A percentile compares a stretch with the other conserved stretches of the same genome.
Conservation (phyloP, 2,113 vertebrate species). For the Periophthalmus modestus region DNA sequence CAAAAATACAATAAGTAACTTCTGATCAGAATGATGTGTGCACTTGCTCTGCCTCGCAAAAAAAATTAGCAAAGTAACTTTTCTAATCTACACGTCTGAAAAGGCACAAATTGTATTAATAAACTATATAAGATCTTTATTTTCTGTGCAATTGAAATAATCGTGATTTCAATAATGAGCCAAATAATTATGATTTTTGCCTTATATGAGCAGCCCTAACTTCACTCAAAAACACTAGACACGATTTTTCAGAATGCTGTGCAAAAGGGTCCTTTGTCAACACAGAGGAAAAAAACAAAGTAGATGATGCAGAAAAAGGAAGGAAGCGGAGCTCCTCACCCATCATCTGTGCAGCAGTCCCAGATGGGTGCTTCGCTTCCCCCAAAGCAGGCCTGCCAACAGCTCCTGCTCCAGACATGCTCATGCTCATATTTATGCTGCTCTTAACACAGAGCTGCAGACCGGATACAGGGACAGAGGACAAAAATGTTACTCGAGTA, state of each 20-base stretch:
- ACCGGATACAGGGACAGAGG: constrained; percentile 36
- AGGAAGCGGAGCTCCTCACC: constrained; percentile 59
- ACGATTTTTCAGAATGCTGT: background rate
- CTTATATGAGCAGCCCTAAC: background rate
- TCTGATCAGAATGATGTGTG: no score
- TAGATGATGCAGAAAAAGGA: constrained; percentile 67
- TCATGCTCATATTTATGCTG: constrained; percentile 64
- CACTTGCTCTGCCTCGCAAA: no score
- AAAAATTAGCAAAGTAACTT: no score
- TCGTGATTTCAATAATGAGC: no score
- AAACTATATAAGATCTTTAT: no score
- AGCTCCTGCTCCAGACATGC: constrained; percentile 49
- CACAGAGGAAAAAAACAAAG: constrained; percentile 28
- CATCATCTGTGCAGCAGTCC: constrained; percentile 62
- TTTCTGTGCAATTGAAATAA: no score
- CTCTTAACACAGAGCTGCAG: constrained; percentile 49
- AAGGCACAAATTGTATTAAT: no score
- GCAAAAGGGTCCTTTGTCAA: constrained; percentile 1
- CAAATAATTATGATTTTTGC: no score
- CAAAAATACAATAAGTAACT: no score
- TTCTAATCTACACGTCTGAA: no score
- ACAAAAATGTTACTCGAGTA: background rate
- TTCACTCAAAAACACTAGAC: background rate
- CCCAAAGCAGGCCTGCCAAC: constrained; percentile 53
- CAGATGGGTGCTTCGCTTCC: constrained; percentile 54